Base-by-base conservation (phyloP, 1,140 invertebrate genomes). In the Lordiphosa stackelbergi region DNA sequence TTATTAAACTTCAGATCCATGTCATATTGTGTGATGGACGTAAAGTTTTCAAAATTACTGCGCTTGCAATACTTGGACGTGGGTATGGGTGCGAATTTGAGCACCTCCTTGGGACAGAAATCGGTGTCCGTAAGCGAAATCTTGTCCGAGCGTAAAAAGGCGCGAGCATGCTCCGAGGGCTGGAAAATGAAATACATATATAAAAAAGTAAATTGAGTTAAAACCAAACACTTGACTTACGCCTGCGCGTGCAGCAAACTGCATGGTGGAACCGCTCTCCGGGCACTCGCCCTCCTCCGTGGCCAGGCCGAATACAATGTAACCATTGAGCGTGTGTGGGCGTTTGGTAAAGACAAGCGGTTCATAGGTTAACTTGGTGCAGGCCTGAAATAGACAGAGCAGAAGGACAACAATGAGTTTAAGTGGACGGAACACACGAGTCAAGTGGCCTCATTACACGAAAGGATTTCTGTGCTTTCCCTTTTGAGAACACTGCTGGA, bases 271-370 rank as follows among this genome's bases (percentile, higher is more conserved):
- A 13, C 66, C 74, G 6, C 45, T 55, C 12, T 69, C 68, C 3
- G 86, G 86, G 51, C 85, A 86, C 24, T 70, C 71, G 5, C 66
- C 60, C 11, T 74, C 62, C 12, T 53, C 78, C 4, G 58, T 53
- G n/a, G 60, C 78, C 55, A 84, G 47, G 4, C 86, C 86, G 47
- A 87, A 87, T 3, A 69, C 64, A 13, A 87, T 64, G 24, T 66
- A 55, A 5, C 85, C 81, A 37, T 85, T 77, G n/a, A 87, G 60
- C 5, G 86, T 74, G 54, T 87, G 86, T 4, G 86, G 86, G 12
- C 86, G 75, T 48, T 85, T 87, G 55, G 85, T 78, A 28, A 87
- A 87, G n/a, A 87, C 85, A 41, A 87, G 58, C 0, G 86, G 86
- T 40, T 73, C 69, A 48, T 87, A 87, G 22, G 81, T 87, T 36